Evolutionary conservation across 2,113 vertebrate species (phyloP).

Genomic region (Paramormyrops kingsleyae): DNA sequence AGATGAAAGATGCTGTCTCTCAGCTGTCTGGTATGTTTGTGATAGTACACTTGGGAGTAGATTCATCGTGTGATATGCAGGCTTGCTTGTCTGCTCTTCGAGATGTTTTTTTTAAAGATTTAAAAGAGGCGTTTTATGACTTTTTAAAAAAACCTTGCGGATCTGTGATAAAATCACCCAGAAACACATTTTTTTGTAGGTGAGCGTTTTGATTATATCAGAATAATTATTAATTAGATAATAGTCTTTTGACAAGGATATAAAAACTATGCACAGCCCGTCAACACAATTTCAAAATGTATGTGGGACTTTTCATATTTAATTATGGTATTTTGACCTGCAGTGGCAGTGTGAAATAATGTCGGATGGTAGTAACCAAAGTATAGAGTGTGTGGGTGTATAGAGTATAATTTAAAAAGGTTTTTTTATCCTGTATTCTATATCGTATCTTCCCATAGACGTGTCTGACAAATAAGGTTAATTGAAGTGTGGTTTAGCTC

Average conservation of each 20-base stretch:
- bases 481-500: neutral
- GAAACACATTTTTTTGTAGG: neutral
- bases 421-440: neutral
- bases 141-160: neutral
- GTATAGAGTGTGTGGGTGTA: neutral
- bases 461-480: neutral
- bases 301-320: neutral
- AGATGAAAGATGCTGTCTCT: constrained; percentile 34
- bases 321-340: neutral
- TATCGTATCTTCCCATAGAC: neutral
- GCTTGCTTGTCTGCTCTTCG: neutral
- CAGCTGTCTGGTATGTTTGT: constrained; percentile 34
- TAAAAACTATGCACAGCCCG: neutral
- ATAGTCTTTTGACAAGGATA: neutral
- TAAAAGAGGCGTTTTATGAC: neutral
- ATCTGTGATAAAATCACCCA: neutral
- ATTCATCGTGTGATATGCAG: neutral
- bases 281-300: neutral
- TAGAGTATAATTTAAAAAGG: neutral
- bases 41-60: constrained; percentile 7
- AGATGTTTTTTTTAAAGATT: neutral
- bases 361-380: neutral
- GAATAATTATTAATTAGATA: neutral
- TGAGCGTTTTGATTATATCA: neutral
- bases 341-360: neutral